Conservation (phyloP, 2,888 invertebrate species). For the Amphipoea oculea region DNA sequence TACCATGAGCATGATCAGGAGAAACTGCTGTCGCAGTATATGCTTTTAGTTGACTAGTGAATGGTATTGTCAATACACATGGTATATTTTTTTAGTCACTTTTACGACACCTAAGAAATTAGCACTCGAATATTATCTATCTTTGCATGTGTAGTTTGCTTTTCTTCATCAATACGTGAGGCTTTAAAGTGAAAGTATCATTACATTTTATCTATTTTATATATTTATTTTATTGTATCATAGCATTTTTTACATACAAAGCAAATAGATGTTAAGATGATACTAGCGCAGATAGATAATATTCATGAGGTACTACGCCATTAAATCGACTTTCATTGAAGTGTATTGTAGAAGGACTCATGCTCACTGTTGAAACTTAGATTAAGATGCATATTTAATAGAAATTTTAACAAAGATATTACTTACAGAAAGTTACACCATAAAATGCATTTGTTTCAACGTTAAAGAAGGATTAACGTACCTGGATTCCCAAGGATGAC, state of each 20-base stretch:
- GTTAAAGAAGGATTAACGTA: conserved; percentile 66
- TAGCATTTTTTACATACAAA: background rate
- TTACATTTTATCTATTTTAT: too few species aligned
- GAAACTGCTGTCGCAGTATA: background rate
- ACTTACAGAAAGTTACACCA: conserved; percentile 45
- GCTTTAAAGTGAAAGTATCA: background rate
- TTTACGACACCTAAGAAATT: background rate
- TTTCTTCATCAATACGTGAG: background rate
- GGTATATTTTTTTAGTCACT: background rate
- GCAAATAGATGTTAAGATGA: background rate
- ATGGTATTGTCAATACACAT: background rate
- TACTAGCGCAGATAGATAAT: background rate
- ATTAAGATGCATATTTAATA: background rate
- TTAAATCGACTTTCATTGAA: background rate
- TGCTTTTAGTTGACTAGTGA: background rate
- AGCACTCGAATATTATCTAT: conserved; percentile 5
- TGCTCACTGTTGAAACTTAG: background rate
- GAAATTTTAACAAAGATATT: conserved; percentile 19
- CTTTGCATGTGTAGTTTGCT: background rate
- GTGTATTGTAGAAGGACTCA: background rate
- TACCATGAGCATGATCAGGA: background rate
- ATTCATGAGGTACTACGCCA: background rate
- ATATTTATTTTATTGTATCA: too few species aligned
- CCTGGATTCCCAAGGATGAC: conserved; percentile 70
- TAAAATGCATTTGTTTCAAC: conserved; percentile 40